Base-by-base conservation (phyloP, 2,113 vertebrate species). In the Malurus melanocephalus region DNA sequence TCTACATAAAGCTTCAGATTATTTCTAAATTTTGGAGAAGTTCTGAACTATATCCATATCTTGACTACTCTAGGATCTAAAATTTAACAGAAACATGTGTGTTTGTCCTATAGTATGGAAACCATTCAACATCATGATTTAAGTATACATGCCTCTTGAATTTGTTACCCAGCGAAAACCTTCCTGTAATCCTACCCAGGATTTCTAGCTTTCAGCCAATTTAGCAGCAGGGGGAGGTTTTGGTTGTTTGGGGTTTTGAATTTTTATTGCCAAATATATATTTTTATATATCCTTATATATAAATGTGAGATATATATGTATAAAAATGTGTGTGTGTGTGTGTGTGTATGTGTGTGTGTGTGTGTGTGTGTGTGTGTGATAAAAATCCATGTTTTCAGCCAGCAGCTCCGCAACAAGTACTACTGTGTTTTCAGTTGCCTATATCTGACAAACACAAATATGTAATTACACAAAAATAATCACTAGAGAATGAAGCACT, bases 171-270 rank as follows among this genome's bases (percentile, higher is more conserved):
- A 88, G 88, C 28, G 88, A 93, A 96, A 95, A 14, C 10, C 7
- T 89, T 95, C 62, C 59, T 93, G 91, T 84, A 93, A 43, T 55
- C 40, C 22, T 76, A 72, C 13, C 64, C 60, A 85, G 49, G 28
- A 61, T 4, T 95, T 57, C 61, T 87, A 92, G 40, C 55, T 89
- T 93, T 88, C 65, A 93, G 69, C 24, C 89, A 94, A 92, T 92
- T 95, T 94, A 93, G 51, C 60, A 65, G 57, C 40, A 69, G 24
- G 48, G 62, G 15, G 0, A 20, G 0, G 42, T 64, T 64, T 85
- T 80, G 71, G 11, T n/a, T 18, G 8, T 27, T 48, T 28, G 18
- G 0, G 19, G 18, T n/a, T 26, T 48, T 28, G 18, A 0, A 13
- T 23, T n/a, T 93, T 95, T 91, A 72, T 86, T 78, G 72, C 51